phyloP scores from a whole-genome alignment of 2,888 invertebrate species.

The Euproctis similis region DNA sequence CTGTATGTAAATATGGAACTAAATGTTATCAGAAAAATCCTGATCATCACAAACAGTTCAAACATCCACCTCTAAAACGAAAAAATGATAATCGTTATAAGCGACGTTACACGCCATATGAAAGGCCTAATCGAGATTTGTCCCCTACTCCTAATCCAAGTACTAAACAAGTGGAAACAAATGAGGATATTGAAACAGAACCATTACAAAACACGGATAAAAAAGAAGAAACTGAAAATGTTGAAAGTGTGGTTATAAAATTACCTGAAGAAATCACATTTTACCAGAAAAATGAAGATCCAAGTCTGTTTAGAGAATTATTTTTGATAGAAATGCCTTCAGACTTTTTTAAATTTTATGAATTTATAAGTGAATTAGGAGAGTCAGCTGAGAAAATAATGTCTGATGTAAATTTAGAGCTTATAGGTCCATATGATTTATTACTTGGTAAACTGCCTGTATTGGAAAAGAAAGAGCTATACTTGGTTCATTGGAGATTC shows the following conservation, averaged over 20 bases:
- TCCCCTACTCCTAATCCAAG: neutral
- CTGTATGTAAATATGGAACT: slow-evolving; percentile 83
- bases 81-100: slow-evolving; percentile 23
- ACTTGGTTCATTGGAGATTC: slow-evolving; percentile 91
- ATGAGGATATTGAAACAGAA: slow-evolving; percentile 3
- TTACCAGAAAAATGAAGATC: slow-evolving; percentile 61
- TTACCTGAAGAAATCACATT: slow-evolving; percentile 42
- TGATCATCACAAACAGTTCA: slow-evolving; percentile 82
- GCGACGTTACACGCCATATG: slow-evolving; percentile 37
- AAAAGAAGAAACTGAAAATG: slow-evolving; percentile 1
- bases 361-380: slow-evolving; percentile 77
- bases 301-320: slow-evolving; percentile 79
- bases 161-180: slow-evolving; percentile 1
- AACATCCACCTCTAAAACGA: slow-evolving; percentile 78
- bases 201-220: neutral
- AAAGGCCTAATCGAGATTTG: slow-evolving; percentile 14
- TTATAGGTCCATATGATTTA: slow-evolving; percentile 93
- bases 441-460: slow-evolving; percentile 78
- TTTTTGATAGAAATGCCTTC: slow-evolving; percentile 91
- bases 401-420: slow-evolving; percentile 78
- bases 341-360: slow-evolving; percentile 92
- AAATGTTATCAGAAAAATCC: slow-evolving; percentile 90
- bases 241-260: slow-evolving; percentile 11
- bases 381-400: slow-evolving; percentile 78
- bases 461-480: slow-evolving; percentile 75